A percentile compares a stretch with the other conserved stretches of the same genome.
Evolutionary conservation across 2,113 vertebrate species (phyloP).

Genomic region (Lepus europaeus): DNA sequence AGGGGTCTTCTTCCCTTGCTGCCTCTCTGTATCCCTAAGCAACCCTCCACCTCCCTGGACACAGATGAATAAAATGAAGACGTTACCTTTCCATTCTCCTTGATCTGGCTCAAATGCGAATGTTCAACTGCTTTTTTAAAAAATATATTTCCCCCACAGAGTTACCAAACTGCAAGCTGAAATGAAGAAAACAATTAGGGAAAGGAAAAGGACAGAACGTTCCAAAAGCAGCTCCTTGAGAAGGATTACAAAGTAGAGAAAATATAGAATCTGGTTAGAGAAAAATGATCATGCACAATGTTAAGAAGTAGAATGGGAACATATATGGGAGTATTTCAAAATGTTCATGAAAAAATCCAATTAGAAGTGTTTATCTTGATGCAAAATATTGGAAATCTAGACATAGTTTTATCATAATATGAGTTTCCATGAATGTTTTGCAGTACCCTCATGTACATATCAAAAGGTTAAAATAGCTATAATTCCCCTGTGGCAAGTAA

Average conservation of each 20-base stretch:
- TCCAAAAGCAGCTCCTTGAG: not conserved
- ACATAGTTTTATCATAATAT: too few species aligned
- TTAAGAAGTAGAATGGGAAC: not conserved
- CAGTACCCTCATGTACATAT: not conserved
- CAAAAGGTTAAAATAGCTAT: not conserved
- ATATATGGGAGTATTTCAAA: too few species aligned
- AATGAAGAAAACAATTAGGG: not conserved
- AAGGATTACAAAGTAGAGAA: slow-evolving; percentile 28
- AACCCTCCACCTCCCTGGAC: not conserved
- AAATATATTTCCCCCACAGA: not conserved
- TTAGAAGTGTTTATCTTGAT: too few species aligned
- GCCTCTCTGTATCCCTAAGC: not conserved
- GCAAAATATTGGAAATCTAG: too few species aligned
- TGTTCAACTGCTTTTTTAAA: not conserved
- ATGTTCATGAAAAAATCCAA: too few species aligned
- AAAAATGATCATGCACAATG: not conserved
- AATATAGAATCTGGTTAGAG: not conserved
- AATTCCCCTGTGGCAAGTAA: not conserved
- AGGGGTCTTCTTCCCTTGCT: not conserved
- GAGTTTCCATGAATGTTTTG: too few species aligned
- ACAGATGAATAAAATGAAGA: not conserved
- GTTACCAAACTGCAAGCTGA: not conserved
- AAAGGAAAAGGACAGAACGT: not conserved
- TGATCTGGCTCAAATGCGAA: not conserved
- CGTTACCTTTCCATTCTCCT: not conserved